phyloP scores from a whole-genome alignment of 2,888 invertebrate species.

The Caprella mutica region DNA sequence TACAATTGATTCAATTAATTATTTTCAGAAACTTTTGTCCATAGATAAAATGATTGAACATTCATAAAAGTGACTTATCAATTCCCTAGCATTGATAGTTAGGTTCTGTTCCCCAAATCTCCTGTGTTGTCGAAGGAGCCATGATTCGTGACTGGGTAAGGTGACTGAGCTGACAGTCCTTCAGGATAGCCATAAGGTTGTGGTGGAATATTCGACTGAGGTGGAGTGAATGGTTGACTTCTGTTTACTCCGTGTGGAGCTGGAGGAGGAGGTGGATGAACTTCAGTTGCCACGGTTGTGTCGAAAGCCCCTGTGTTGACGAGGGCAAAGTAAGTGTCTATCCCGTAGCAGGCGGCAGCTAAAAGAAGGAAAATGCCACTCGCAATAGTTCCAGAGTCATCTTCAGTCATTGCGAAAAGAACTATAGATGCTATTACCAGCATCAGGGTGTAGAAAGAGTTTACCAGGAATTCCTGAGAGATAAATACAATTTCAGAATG shows the following conservation, averaged over 20 bases:
- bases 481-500: too few species aligned
- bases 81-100: too few species aligned
- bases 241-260: background rate
- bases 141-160: too few species aligned
- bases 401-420: background rate
- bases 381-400: background rate
- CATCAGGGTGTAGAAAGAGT: slow-evolving; percentile 5
- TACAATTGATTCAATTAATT: too few species aligned
- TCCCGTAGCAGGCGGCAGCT: background rate
- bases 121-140: too few species aligned
- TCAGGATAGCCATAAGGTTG: too few species aligned
- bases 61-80: too few species aligned
- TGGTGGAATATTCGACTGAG: background rate
- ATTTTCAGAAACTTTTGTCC: too few species aligned
- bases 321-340: background rate
- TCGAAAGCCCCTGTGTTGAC: background rate
- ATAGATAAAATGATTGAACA: too few species aligned
- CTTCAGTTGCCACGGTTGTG: background rate
- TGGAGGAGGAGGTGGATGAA: background rate
- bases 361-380: slow-evolving; percentile 1
- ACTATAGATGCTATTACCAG: background rate
- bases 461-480: background rate
- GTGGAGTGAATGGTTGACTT: slow-evolving; percentile 5
- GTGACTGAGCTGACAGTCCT: too few species aligned
- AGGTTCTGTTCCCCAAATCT: too few species aligned